A percentile compares a stretch with the other conserved stretches of the same genome.
Evolutionary conservation across 2,888 invertebrate species (phyloP).

Genomic region (Cephonodes hylas): DNA sequence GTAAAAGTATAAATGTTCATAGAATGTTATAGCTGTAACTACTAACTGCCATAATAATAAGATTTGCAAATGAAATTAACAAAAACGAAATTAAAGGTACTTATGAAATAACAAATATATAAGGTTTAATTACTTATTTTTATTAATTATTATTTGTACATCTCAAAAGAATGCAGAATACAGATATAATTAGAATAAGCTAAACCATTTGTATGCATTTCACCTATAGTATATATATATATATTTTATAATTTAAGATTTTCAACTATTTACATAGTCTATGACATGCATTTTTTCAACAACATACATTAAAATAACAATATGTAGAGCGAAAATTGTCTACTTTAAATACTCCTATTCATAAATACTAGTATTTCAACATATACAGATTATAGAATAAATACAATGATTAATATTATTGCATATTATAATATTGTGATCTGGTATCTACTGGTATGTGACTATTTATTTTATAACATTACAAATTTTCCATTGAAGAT

Average conservation of each 20-base stretch:
- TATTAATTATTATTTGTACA: conserved; percentile 50
- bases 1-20: too few relatives aligned
- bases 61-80: not conserved
- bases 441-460: conserved; percentile 41
- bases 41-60: not conserved
- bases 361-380: conserved; percentile 60
- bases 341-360: conserved; percentile 38
- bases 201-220: conserved; percentile 12
- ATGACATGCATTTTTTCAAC: conserved; percentile 63
- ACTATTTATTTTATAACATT: conserved; percentile 8
- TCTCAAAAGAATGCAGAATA: conserved; percentile 53
- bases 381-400: conserved; percentile 66
- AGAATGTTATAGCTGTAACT: too few relatives aligned
- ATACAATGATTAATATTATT: conserved; percentile 46
- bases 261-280: conserved; percentile 64
- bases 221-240: not conserved
- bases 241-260: not conserved
- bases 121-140: conserved; percentile 12
- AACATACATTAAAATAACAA: conserved; percentile 59
- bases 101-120: conserved; percentile 5
- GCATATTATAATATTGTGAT: conserved; percentile 49
- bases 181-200: conserved; percentile 43
- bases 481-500: not conserved
- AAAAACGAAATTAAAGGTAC: not conserved
- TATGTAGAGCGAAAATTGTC: conserved; percentile 53